These are phyloP conservation scores for Plebejus anna DNA, from an alignment of 2,888 invertebrate genomes.

Conservation along the genomic window DNA sequence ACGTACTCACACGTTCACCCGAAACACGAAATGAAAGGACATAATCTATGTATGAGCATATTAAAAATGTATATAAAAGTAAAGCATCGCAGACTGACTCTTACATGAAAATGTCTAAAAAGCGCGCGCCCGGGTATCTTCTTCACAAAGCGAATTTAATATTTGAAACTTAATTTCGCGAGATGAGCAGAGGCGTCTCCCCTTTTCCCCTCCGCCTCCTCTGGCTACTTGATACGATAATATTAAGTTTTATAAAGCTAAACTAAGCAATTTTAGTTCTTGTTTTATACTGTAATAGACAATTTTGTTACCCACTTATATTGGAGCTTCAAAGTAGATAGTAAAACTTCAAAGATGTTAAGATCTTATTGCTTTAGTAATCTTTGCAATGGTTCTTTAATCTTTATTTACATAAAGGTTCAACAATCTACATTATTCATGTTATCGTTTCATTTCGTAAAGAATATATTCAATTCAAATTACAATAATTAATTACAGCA, in stretches of 20 bases:
- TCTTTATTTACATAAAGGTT: no score
- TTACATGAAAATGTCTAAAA: slow-evolving; percentile 32
- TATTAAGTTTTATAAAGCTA: slow-evolving; percentile 39
- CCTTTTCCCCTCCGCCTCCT: slow-evolving; percentile 4
- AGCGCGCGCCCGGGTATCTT: slow-evolving; percentile 46
- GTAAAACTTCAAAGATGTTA: no score
- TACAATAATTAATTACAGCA: no score
- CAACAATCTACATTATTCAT: no score
- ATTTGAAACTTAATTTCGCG: slow-evolving; percentile 71
- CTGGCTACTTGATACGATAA: slow-evolving; percentile 35
- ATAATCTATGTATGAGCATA: slow-evolving; percentile 7
- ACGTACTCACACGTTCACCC: neutral
- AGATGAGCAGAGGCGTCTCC: slow-evolving; percentile 50
- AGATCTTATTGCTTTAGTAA: no score
- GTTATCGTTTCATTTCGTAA: no score
- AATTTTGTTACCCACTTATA: neutral
- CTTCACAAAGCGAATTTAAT: slow-evolving; percentile 68
- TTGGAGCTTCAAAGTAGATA: neutral
- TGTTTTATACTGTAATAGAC: neutral
- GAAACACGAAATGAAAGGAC: neutral
- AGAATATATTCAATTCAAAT: no score
- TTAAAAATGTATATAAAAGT: slow-evolving; percentile 10
- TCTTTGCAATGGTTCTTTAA: no score
- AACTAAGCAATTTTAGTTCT: slow-evolving; percentile 31
- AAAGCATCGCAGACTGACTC: slow-evolving; percentile 27